Evolutionary conservation across 2,113 vertebrate genomes (phyloP), one percentile per base, ranked within the genome.

Genomic region (Phaethon lepturus): DNA sequence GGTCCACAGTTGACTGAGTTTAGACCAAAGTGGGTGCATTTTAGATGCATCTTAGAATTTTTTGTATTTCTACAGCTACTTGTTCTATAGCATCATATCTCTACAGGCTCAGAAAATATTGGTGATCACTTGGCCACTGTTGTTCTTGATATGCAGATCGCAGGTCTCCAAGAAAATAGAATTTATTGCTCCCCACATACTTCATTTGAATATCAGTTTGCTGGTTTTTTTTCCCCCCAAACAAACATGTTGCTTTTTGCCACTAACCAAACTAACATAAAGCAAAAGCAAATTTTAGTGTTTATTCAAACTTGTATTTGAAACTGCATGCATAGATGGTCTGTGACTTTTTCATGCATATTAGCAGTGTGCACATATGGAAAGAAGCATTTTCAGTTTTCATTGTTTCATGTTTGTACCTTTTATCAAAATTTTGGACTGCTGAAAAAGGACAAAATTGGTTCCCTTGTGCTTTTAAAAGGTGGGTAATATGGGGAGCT

Each of bases 251-350:
- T 94, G 96, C 96, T 98, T 98, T 95, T 97, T 95, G 96, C 95
- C 94, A 97, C 97, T 98, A 98, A 98, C 97, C 88, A 71, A 85
- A 96, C 96, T 97, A 97, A 97, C 96, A 91, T 90, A 69, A 97
- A 96, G 91, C 94, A 91, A 94, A 89, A 93, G 96, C 95, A 68
- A 92, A 59, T 60, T 8, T 52, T 22, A 69, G 69, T 33, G 84
- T 82, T 77, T 78, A 13, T 90, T 76, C 71, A 35, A 17, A 33
- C 28, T 75, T 90, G 28, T 63, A n/a, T 47, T 75, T 52, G 89
- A 68, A 93, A 75, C n/a, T 9, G 86, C 93, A 45, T 86, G 94
- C 77, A 29, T 8, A 50, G 81, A 44, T 35, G 60, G 20, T 56
- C 59, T 88, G 91, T 64, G 95, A 16, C 88, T 4, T 94, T 75